Base-by-base conservation (phyloP, 2,113 vertebrate species). In the Panurus biarmicus region DNA sequence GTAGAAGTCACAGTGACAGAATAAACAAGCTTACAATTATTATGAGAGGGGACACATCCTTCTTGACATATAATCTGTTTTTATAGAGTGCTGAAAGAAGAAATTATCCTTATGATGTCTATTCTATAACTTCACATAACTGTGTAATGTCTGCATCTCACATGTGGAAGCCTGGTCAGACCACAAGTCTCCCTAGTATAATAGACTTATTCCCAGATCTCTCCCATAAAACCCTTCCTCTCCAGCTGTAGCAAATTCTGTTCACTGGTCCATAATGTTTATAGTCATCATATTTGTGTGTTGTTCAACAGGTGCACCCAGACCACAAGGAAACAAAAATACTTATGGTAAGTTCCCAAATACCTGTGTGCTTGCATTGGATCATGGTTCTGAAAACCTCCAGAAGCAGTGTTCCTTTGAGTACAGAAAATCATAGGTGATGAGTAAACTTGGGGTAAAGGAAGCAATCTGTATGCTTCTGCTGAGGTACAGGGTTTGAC, bases 271-370 rank as follows among this genome's bases (percentile, higher is more conserved):
- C 53, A 16, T 71, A 31, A 48, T 71, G 15, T 56, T 91, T 38
- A 85, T 29, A 84, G 57, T 48, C 4, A 38, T 56, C 44, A 57
- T 75, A 62, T 64, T 87, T 2, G 0, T 93, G 12, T 93, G 33
- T 82, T 87, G 66, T 79, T 56, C 88, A 85, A 71, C 85, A 96
- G 94, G 94, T 95, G 87, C 90, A 93, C 33, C 42, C 80, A 80
- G 92, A 93, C 87, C 67, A 78, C 79, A 93, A 95, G 60, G 85
- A 95, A 48, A 73, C 60, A 66, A 92, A 94, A 80, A 51, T 84
- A 66, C 77, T 88, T 91, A 54, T 9, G 77, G 94, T 95, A 91
- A 94, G 92, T 96, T 73, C 60, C n/a, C 54, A 76, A 35, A 44
- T 69, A 74, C 40, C 18, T 40, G 4, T 36, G 21, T 79, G 35